These are phyloP conservation scores for Athalia cordata DNA, from an alignment of 2,888 invertebrate genomes.

Conservation along the genomic window DNA sequence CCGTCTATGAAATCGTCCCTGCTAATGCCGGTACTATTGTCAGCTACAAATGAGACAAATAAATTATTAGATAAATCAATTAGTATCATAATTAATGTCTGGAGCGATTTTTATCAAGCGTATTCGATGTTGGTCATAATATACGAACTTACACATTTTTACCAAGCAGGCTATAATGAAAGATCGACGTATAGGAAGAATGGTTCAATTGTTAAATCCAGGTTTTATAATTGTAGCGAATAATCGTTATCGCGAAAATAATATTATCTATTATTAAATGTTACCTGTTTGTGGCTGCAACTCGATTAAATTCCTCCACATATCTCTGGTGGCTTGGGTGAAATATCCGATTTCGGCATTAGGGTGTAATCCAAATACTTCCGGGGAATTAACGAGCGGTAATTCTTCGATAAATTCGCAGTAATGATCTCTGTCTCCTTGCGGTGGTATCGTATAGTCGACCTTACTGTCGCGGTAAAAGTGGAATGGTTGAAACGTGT, in stretches of 20 bases:
- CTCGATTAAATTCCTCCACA: conserved; percentile 91
- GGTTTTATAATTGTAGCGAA: background rate
- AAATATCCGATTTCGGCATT: conserved; percentile 97
- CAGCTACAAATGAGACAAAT: conserved; percentile 75
- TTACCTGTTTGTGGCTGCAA: conserved; percentile 92
- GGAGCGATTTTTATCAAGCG: background rate
- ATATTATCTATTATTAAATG: background rate
- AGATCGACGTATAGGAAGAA: conserved; percentile 4
- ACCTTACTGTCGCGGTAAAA: conserved; percentile 86
- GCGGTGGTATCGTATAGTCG: conserved; percentile 86
- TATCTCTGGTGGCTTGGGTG: conserved; percentile 88
- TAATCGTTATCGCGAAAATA: background rate
- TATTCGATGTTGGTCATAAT: background rate
- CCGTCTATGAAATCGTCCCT: conserved; percentile 90
- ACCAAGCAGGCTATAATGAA: conserved; percentile 39
- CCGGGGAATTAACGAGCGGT: conserved; percentile 90
- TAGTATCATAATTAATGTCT: no score
- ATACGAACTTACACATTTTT: conserved; percentile 26
- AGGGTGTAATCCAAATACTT: conserved; percentile 94
- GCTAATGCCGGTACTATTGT: conserved; percentile 82
- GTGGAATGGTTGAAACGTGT: conserved; percentile 92
- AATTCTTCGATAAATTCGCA: conserved; percentile 84
- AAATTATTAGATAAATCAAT: no score
- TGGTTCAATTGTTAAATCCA: conserved; percentile 5
- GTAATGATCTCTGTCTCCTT: conserved; percentile 81